phyloP scores from a whole-genome alignment of 2,113 vertebrate species.

The Todiramphus chloris region DNA sequence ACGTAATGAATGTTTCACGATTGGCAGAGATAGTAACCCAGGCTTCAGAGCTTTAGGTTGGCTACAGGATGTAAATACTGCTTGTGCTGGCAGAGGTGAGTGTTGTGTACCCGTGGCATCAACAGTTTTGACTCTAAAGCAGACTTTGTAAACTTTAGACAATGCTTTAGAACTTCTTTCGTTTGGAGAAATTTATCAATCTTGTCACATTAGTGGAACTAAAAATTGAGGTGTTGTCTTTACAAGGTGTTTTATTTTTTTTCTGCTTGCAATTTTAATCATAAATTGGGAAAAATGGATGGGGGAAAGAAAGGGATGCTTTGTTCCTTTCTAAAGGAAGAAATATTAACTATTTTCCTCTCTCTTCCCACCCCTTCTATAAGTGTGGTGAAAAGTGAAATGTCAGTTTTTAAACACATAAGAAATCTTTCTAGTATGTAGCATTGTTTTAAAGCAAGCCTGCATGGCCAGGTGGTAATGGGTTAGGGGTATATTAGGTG shows the following conservation, averaged over 20 bases:
- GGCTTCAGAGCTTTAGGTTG: background rate
- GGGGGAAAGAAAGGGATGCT: background rate
- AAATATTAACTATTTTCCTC: background rate
- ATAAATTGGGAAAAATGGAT: background rate
- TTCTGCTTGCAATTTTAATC: background rate
- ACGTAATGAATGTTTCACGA: accelerated
- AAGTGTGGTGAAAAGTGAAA: background rate
- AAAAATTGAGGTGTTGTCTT: background rate
- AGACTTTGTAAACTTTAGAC: background rate
- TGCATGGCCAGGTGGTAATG: background rate
- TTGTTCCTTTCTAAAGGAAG: background rate
- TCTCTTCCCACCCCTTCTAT: background rate
- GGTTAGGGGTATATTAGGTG: background rate
- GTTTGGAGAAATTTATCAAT: background rate
- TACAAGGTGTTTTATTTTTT: background rate
- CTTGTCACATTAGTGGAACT: background rate
- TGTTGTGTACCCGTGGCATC: background rate
- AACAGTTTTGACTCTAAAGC: background rate
- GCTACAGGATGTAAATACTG: background rate
- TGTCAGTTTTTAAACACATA: background rate
- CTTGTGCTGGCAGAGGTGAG: background rate
- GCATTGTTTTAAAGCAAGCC: background rate
- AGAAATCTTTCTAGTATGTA: background rate
- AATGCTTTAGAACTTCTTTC: background rate
- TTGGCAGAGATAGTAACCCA: constrained; percentile 11